A percentile compares a stretch with the other conserved stretches of the same genome.
Conservation (phyloP, 2,113 vertebrate genomes). For the Sarotherodon lohbergeri region DNA sequence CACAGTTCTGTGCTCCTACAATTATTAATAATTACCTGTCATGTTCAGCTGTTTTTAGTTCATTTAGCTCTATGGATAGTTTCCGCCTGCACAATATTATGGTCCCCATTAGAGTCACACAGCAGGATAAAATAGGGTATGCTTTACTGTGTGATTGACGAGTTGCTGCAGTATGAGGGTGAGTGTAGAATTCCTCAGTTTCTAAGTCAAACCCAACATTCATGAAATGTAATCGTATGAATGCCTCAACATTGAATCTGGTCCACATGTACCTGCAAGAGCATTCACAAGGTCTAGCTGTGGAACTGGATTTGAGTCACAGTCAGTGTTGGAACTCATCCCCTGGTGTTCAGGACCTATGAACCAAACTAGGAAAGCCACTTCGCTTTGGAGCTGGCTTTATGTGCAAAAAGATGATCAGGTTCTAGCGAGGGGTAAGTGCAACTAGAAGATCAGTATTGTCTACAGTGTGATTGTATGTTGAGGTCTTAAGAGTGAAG, state of each 20-base stretch:
- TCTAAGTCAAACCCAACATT: not conserved
- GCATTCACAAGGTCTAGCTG: not conserved
- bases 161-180: not conserved
- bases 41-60: not conserved
- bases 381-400: not conserved
- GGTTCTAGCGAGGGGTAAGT: fast-evolving
- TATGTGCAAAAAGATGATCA: not conserved
- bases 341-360: not conserved
- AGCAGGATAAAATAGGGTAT: not conserved
- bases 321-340: not conserved
- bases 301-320: not conserved
- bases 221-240: not conserved
- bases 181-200: not conserved
- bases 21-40: not conserved
- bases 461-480: not conserved
- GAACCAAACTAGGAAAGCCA: not conserved
- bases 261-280: not conserved
- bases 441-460: not conserved
- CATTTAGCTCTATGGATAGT: not conserved
- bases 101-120: not conserved
- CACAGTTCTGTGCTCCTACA: not conserved
- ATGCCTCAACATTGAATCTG: not conserved
- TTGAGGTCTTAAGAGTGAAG: not conserved
- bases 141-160: not conserved
- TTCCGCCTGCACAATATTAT: not conserved